Base-by-base conservation (phyloP, 2,888 invertebrate species). In the Leptopilina myrica region DNA sequence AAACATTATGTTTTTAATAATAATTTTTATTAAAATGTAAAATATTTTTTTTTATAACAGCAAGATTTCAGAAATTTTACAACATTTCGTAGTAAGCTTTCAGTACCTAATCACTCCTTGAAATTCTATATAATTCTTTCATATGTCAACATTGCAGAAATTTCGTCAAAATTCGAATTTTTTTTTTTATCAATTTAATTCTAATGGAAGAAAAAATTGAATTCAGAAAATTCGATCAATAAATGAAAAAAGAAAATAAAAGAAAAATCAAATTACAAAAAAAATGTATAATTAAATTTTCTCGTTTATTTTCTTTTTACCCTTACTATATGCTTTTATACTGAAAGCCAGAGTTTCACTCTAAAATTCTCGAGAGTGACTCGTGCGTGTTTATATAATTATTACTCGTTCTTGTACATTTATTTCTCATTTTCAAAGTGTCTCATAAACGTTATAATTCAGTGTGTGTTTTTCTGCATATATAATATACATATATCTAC, bases 251-350 rank as follows among this genome's bases (percentile, higher is more conserved):
- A 11, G 20, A 46, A 46, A 9, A n/a, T 12, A 26, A 73, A n/a
- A 26, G 53, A 73, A 73, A 56, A 73, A 73, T 53, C 20, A 73
- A 73, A 73, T 53, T 53, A 53, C 53, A 73, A 73, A 73, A 73
- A 73, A 73, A 53, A 20, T 20, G 56, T 73, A 73, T 73, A 73
- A 73, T 56, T 73, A 33, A 33, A 73, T 73, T 73, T 73, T 26
- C 26, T 26, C 73, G 26, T 12, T 20, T 20, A 6, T 69, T 69
- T 69, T 53, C 49, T 53, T n/a, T 20, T 15, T n/a, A 11, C 49
- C 0, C 11, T 9, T 9, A 11, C 33, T 56, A n/a, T 26, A 53
- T 43, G 8, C 43, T 73, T 73, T 33, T 33, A 33, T 33, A 33
- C 33, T 33, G 56, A 14, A 43, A 43, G 43, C 43, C 7, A 43